Evolutionary conservation across 2,113 vertebrate genomes (phyloP), one percentile per base, ranked within the genome.

Genomic region (Sphyrna mokarran): DNA sequence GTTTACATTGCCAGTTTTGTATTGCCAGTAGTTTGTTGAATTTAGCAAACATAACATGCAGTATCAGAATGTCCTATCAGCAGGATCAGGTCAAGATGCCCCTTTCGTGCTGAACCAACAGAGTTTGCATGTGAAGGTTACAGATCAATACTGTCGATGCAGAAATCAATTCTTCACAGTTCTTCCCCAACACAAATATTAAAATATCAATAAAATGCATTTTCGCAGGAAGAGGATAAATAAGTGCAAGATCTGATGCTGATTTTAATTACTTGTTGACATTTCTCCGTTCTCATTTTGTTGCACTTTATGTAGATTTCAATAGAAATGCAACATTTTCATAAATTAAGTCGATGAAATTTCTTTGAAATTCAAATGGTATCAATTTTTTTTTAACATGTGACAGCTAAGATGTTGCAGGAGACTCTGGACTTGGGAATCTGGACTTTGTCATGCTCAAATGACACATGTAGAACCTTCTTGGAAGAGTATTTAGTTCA

Each of bases 1-100:
- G 26, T 72, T 95, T 69, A 54, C 69, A 33, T 72, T 48, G 20
- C 8, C 37, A 69, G 91, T 94, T 68, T 54, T 37, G 33, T 91
- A 58, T 58, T 91, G 90, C 16, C 63, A 94, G 40, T 54, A 54
- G 18, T 76, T 72, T 33, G 13, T 72, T 23, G 94, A 72, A 54
- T 70, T 72, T 95, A 72, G 94, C 11, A 95, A 72, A 33, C 61
- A 66, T 33, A 37, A 37, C 37, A 13, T 18, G 40, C 26, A 54
- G 48, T 72, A 54, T 76, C 94, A 54, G 29, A 94, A 95, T 95
- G 68, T 95, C 54, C 68, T 43, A 76, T 95, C 94, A 95, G 26
- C 40, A 95, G 40, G 26, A 29, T 23, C 40, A 76, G 69, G 94
- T 95, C 94, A 95, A 95, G 69, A 76, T 95, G 94, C 7, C 43